Percentiles rank a stretch among this genome's conserved stretches.
Evolutionary conservation across 2,797 vertebrate genomes (phyloP).

Genomic region (Mustela erminea): DNA sequence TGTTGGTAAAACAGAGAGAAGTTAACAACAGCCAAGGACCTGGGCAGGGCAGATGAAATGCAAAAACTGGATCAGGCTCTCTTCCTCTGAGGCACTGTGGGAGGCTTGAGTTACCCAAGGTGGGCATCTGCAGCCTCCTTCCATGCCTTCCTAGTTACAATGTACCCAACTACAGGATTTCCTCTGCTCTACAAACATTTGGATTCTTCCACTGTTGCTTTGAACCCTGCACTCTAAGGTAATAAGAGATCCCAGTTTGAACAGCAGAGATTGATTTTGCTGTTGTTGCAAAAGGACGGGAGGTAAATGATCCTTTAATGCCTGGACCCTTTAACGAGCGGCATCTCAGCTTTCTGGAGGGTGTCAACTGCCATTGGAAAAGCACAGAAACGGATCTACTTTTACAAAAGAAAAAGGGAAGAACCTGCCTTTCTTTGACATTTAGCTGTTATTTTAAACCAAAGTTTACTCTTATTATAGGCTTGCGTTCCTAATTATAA

Average conservation of each 20-base stretch:
- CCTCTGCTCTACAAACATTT: slow-evolving; percentile 44
- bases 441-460: slow-evolving; percentile 45
- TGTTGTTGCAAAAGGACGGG: slow-evolving; percentile 51
- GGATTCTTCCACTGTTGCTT: not conserved
- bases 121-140: not conserved
- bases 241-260: slow-evolving; percentile 56
- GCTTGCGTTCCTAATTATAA: slow-evolving; percentile 33
- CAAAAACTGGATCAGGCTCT: not conserved
- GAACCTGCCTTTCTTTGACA: slow-evolving; percentile 23
- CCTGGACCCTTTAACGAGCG: not conserved
- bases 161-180: slow-evolving; percentile 50
- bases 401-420: slow-evolving; percentile 45
- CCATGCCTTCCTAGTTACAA: not conserved
- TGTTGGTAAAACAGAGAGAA: slow-evolving; percentile 53
- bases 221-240: not conserved
- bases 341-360: slow-evolving; percentile 55
- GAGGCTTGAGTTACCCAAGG: slow-evolving; percentile 48
- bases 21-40: not conserved
- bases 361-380: slow-evolving; percentile 42
- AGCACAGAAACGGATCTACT: not conserved
- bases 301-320: slow-evolving; percentile 43
- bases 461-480: not conserved
- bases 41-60: not conserved
- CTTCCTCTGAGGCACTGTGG: slow-evolving; percentile 10
- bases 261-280: slow-evolving; percentile 70